Conservation (phyloP, 2,888 invertebrate species). For the Lamellibrachia columna region DNA sequence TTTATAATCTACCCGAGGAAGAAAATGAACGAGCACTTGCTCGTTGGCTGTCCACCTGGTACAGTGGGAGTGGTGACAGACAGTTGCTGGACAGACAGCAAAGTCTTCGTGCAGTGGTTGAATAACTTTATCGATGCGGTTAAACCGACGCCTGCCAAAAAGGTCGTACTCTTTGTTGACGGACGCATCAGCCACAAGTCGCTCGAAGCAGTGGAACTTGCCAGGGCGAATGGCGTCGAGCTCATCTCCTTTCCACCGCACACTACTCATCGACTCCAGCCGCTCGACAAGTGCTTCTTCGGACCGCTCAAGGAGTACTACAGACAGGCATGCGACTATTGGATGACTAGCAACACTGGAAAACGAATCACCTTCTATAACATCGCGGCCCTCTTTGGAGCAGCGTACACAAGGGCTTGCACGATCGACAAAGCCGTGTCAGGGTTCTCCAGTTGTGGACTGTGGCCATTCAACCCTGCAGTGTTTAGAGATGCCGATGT, state of each 20-base stretch:
- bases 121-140: background rate
- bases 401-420: background rate
- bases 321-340: background rate
- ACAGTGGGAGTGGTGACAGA: background rate
- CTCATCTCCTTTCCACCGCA: constrained; percentile 51
- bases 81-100: background rate
- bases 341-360: background rate
- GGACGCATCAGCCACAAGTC: background rate
- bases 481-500: background rate
- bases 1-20: background rate
- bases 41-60: background rate
- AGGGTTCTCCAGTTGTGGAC: background rate
- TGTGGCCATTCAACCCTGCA: background rate
- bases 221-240: background rate
- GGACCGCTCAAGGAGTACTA: background rate
- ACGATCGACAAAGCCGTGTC: background rate
- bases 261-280: constrained; percentile 56
- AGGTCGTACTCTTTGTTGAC: background rate
- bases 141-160: background rate
- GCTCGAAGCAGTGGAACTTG: background rate
- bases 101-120: background rate
- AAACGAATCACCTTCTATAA: background rate
- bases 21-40: background rate
- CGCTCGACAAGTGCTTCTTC: constrained; percentile 23
- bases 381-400: background rate